A percentile compares a stretch with the other conserved stretches of the same genome.
These are phyloP conservation scores for Tetrapedia diversipes DNA, from an alignment of 2,888 invertebrate species.

Conservation along the genomic window DNA sequence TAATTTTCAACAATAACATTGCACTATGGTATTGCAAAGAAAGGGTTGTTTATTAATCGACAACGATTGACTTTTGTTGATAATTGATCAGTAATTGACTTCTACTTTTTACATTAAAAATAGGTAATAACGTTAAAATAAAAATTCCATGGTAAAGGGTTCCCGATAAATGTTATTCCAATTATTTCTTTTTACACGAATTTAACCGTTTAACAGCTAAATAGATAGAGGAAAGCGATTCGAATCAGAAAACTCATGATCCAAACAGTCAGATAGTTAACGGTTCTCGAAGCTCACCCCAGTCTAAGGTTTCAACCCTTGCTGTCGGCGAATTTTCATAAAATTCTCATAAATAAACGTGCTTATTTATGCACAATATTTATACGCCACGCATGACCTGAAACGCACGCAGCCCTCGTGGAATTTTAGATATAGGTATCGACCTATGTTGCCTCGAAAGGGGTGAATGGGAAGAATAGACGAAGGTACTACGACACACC, in stretches of 20 bases:
- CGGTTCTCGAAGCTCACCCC: slow-evolving; percentile 38
- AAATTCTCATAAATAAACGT: slow-evolving; percentile 79
- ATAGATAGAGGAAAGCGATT: not conserved
- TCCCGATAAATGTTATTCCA: no score
- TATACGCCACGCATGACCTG: slow-evolving; percentile 78
- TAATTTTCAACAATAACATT: no score
- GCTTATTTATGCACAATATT: slow-evolving; percentile 81
- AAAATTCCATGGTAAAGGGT: no score
- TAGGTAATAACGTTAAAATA: no score
- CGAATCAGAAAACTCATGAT: not conserved
- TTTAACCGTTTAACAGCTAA: not conserved
- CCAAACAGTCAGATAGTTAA: slow-evolving; percentile 23
- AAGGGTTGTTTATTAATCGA: no score
- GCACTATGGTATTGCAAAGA: no score
- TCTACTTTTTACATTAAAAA: no score
- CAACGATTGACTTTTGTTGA: no score
- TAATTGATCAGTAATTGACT: no score
- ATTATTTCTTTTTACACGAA: no score
- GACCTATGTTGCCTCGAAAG: slow-evolving; percentile 35
- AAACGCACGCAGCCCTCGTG: slow-evolving; percentile 61
- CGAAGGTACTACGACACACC: slow-evolving; percentile 61
- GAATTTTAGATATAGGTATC: slow-evolving; percentile 49
- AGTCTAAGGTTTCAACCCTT: slow-evolving; percentile 37
- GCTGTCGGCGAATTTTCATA: slow-evolving; percentile 74
- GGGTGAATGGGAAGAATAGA: slow-evolving; percentile 50